Base-by-base conservation (phyloP, 1,140 invertebrate genomes). In the Drosophila arizonae region DNA sequence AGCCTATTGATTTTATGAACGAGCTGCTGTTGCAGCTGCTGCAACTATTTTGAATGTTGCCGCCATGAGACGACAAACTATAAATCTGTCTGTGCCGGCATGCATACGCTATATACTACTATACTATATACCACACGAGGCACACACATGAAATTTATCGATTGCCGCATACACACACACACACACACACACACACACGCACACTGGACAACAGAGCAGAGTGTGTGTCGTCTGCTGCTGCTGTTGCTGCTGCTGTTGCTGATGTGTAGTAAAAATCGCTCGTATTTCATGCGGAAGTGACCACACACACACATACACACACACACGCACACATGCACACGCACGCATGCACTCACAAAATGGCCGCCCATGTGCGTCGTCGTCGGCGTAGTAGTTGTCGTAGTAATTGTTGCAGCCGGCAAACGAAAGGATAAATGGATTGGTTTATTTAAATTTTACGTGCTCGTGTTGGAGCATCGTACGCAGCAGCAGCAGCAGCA, bases 281-380 rank as follows among this genome's bases (percentile, higher is more conserved):
- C 79, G 82, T 87, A 87, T 87, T 88, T 87, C 82, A 87, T 82
- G 84, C 82, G 84, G 82, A 87, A 87, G 79, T 87, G 84, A 88
- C 84, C 84, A 80, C 33, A 48, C 73, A 76, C 67, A 60, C 10
- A 51, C 67, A 60, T 8, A 51, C 50, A 50, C 62, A 51, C 50
- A 58, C 36, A 48, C 57, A 39, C 66, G 36, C 33, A 17, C 43
- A 45, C n/a, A 45, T 4, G 6, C n/a, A 33, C 11, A 26, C 65
- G 66, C 30, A 64, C 61, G 21, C 48, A 48, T 54, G 57, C 41
- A 36, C 15, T 30, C 39, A 52, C 64, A 77, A 78, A 72, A 78
- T 78, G 69, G 63, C 68, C 58, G 69, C 78, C 58, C 69, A 61
- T 72, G 60, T 78, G 75, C 78, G 60, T 75, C 36, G 10, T 39